Percentiles rank a stretch among this genome's conserved stretches.
Evolutionary conservation across 2,888 invertebrate genomes (phyloP).

Genomic region (Parnassius apollo): DNA sequence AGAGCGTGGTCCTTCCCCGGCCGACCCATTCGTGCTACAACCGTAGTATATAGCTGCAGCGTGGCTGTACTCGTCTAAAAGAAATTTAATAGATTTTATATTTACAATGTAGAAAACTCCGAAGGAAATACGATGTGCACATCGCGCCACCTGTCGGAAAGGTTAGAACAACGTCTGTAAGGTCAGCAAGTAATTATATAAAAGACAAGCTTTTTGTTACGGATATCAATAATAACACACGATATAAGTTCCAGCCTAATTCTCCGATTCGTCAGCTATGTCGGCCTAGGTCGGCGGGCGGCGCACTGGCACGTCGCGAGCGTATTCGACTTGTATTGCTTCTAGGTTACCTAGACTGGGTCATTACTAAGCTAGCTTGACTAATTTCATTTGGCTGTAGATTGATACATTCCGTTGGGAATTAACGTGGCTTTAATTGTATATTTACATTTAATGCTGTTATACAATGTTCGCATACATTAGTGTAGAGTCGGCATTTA

Average conservation of each 20-base stretch:
- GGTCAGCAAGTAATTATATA: no score
- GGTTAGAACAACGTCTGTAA: no score
- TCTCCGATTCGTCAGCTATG: neutral
- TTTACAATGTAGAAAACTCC: no score
- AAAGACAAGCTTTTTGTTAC: neutral
- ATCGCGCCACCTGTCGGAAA: no score
- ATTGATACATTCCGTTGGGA: constrained; percentile 17
- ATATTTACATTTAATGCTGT: constrained; percentile 10
- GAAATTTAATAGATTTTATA: no score
- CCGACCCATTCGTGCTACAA: no score
- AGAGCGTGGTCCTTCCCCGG: no score
- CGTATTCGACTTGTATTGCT: constrained; percentile 13
- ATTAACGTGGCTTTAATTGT: constrained; percentile 18
- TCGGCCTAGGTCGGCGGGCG: neutral
- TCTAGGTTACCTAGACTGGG: constrained; percentile 14
- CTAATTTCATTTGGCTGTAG: constrained; percentile 21
- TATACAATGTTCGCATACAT: neutral
- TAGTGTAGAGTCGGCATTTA: neutral
- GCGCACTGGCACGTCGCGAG: neutral
- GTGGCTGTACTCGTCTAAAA: no score
- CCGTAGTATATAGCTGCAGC: no score
- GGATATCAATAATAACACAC: neutral
- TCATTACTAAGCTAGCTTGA: constrained; percentile 21
- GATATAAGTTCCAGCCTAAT: constrained; percentile 1
- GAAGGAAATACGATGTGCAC: no score